phyloP scores from a whole-genome alignment of 2,888 invertebrate genomes.

The Linnaemya tessellans region DNA sequence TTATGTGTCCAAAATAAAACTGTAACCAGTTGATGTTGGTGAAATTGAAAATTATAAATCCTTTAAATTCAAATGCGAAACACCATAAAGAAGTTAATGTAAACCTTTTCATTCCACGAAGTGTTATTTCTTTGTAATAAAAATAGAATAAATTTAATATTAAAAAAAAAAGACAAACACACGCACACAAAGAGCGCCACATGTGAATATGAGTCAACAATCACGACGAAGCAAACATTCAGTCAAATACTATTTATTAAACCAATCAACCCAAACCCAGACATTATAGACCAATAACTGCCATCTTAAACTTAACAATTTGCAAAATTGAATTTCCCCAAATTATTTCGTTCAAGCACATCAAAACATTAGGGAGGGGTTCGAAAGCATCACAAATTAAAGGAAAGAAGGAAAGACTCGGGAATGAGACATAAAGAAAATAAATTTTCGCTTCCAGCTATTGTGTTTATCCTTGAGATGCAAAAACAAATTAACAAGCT shows the following conservation, averaged over 20 bases:
- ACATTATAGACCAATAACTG: constrained; percentile 24
- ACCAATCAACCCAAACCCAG: not conserved
- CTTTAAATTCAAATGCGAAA: too few species aligned
- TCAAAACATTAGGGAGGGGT: not conserved
- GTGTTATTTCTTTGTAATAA: too few species aligned
- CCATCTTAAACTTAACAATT: constrained; percentile 39
- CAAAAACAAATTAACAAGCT: not conserved
- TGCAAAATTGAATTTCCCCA: constrained; percentile 25
- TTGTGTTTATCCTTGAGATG: not conserved
- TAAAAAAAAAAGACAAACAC: too few species aligned
- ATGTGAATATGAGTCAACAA: not conserved
- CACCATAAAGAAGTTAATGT: too few species aligned
- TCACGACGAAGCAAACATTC: not conserved
- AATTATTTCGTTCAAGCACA: not conserved
- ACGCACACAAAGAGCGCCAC: too few species aligned
- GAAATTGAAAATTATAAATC: too few species aligned
- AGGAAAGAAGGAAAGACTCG: not conserved
- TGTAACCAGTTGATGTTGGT: too few species aligned
- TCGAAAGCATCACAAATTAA: not conserved
- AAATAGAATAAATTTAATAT: too few species aligned
- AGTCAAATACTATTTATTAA: not conserved
- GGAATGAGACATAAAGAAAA: not conserved
- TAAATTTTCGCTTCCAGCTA: not conserved
- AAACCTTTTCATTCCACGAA: too few species aligned
- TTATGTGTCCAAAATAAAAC: too few species aligned